Evolutionary conservation across 2,888 invertebrate species (phyloP).

Genomic region (Sminthurinus aureus): DNA sequence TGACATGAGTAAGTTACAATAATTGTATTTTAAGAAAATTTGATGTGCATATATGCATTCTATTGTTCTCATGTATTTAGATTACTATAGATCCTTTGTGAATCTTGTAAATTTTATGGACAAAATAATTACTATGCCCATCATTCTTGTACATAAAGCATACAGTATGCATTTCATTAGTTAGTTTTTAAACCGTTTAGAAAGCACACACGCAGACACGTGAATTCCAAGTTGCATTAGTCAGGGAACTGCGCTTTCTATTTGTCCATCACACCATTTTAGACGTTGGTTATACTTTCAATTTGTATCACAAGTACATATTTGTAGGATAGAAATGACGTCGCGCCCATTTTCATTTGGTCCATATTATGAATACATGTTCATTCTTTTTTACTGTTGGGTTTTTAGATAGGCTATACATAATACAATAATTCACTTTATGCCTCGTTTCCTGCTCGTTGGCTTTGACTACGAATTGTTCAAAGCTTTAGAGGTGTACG

Average conservation of each 20-base stretch:
- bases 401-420: neutral
- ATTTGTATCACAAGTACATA: neutral
- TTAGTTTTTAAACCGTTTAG: no score
- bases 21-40: no score
- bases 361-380: neutral
- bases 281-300: neutral
- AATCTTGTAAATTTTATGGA: neutral
- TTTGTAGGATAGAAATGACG: neutral
- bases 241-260: neutral
- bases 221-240: neutral
- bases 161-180: neutral
- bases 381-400: neutral
- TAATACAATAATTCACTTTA: neutral
- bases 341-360: neutral
- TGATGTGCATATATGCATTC: neutral
- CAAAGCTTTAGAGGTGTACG: neutral
- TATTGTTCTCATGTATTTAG: no score
- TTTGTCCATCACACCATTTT: neutral
- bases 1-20: slow-evolving; percentile 61
- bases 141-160: neutral
- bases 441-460: neutral
- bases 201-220: no score
- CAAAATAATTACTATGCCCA: neutral
- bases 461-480: neutral
- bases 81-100: neutral